phyloP scores from a whole-genome alignment of 1,140 invertebrate genomes.

The Apis dorsata region DNA sequence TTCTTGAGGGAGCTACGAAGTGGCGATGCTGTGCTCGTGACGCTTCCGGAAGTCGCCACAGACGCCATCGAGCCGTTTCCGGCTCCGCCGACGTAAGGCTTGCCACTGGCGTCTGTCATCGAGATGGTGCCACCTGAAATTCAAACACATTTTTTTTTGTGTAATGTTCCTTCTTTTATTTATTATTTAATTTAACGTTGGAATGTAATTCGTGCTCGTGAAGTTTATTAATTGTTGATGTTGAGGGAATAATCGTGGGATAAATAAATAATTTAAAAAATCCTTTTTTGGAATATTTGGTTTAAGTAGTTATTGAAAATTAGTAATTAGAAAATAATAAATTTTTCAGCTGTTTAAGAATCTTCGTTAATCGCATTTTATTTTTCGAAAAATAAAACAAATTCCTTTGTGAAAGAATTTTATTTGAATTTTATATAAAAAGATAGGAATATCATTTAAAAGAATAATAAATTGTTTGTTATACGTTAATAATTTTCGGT shows the following conservation, averaged over 20 bases:
- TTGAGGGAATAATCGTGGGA: too few species aligned
- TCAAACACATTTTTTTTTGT: not conserved
- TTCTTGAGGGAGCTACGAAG: constrained; percentile 91
- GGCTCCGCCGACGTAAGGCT: constrained; percentile 85
- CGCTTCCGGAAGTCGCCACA: constrained; percentile 84
- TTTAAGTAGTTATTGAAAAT: too few species aligned
- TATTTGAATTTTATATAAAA: too few species aligned
- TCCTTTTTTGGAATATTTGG: too few species aligned
- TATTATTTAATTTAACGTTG: too few species aligned
- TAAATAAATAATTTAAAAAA: too few species aligned
- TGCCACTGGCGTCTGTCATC: constrained; percentile 90
- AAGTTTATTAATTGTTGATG: too few species aligned
- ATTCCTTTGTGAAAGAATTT: not conserved
- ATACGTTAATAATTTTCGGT: not conserved
- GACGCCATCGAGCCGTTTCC: constrained; percentile 89
- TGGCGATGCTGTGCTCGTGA: constrained; percentile 84
- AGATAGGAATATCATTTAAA: not conserved
- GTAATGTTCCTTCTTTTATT: too few species aligned
- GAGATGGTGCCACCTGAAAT: constrained; percentile 83
- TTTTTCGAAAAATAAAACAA: too few species aligned
- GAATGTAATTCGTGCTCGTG: too few species aligned
- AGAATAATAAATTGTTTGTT: not conserved
- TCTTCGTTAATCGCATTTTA: not conserved
- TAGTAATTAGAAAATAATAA: not conserved
- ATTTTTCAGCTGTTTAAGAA: not conserved